phyloP scores from a whole-genome alignment of 2,888 invertebrate species.

The Protophormia terraenovae region DNA sequence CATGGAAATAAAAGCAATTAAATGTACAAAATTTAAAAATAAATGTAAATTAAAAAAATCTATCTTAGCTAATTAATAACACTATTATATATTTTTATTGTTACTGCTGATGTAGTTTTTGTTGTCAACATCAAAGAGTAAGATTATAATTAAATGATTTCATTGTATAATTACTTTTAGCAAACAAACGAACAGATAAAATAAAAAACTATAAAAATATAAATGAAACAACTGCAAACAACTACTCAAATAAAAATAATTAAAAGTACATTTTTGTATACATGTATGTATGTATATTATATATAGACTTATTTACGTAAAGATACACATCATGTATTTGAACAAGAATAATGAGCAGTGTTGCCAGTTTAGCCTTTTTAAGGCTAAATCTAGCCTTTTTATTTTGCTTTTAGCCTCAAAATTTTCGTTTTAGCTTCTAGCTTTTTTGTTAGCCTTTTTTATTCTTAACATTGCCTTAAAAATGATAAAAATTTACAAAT shows the following conservation, averaged over 20 bases:
- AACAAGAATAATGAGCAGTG: no score
- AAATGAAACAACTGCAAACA: not conserved
- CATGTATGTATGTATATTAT: not conserved
- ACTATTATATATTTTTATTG: not conserved
- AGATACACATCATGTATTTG: not conserved
- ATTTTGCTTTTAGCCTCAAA: no score
- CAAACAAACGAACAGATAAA: not conserved
- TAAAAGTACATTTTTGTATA: not conserved
- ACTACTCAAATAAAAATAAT: constrained; percentile 9
- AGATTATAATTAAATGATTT: constrained; percentile 45
- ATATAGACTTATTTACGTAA: not conserved
- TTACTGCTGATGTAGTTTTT: not conserved
- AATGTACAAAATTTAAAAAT: constrained; percentile 3
- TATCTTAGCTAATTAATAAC: constrained; percentile 39
- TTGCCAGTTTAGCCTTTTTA: no score
- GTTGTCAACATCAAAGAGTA: constrained; percentile 46
- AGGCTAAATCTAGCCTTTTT: no score
- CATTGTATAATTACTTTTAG: constrained; percentile 47
- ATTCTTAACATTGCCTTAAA: no score
- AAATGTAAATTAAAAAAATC: not conserved
- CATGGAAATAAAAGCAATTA: constrained; percentile 11
- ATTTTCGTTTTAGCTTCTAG: no score
- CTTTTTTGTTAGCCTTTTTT: no score
- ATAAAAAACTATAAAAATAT: not conserved
- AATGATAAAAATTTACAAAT: no score